Evolutionary conservation across 2,113 vertebrate genomes (phyloP).

Genomic region (Nothobranchius kuhntae): DNA sequence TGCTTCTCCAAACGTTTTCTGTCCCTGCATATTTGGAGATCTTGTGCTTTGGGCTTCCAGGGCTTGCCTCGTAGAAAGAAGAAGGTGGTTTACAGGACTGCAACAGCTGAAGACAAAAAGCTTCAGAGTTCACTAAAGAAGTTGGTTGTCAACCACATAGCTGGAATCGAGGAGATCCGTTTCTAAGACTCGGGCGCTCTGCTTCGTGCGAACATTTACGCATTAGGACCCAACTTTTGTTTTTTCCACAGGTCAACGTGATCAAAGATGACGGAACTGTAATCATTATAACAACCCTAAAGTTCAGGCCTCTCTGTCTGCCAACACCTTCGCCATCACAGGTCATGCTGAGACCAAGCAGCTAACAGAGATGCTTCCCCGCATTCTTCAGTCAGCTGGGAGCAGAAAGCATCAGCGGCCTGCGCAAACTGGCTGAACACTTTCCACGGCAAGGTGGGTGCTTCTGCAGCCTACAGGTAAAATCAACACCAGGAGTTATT

Average conservation of each 20-base stretch:
- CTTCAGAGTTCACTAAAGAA: conserved; percentile 98
- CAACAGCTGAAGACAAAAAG: conserved; percentile 97
- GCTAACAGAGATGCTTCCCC: conserved; percentile 97
- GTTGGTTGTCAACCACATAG: conserved; percentile 96
- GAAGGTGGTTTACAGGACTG: conserved; percentile 98
- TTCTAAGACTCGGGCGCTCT: conserved; percentile 37
- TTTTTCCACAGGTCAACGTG: conserved; percentile 91
- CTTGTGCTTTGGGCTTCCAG: background rate
- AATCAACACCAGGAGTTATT: too few relatives aligned
- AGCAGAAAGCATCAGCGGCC: conserved; percentile 95
- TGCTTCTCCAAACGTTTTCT: too few relatives aligned
- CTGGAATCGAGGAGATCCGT: conserved; percentile 95
- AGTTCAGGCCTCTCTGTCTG: conserved; percentile 96
- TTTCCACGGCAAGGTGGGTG: conserved; percentile 93
- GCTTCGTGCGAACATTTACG: background rate
- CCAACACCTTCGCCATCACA: conserved; percentile 97
- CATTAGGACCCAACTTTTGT: background rate
- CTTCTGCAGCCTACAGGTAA: too few relatives aligned
- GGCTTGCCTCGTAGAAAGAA: conserved; percentile 93
- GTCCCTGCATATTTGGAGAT: too few relatives aligned
- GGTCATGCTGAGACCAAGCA: conserved; percentile 98
- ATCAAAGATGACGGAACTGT: conserved; percentile 98
- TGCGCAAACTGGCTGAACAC: conserved; percentile 96
- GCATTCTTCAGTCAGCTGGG: conserved; percentile 96
- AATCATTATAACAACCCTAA: conserved; percentile 99